A percentile compares a stretch with the other conserved stretches of the same genome.
phyloP scores from a whole-genome alignment of 2,888 invertebrate genomes.

The Heliconius hortense region DNA sequence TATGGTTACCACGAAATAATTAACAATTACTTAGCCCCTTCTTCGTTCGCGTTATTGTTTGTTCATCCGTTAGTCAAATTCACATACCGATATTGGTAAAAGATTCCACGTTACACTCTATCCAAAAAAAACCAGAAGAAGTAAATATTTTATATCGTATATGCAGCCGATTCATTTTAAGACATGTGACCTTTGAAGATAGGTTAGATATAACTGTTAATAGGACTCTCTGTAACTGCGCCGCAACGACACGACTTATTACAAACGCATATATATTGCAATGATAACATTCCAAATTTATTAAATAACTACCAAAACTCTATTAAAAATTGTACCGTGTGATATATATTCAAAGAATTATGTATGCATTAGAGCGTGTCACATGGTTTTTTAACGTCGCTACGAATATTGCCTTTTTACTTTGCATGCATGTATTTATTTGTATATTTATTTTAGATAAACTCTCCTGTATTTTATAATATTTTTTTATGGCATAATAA shows the following conservation, averaged over 20 bases:
- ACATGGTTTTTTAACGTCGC: slow-evolving; percentile 13
- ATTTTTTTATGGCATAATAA: background rate
- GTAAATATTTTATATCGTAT: background rate
- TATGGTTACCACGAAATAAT: no score
- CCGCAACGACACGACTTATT: background rate
- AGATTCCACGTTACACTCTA: background rate
- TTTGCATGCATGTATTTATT: background rate
- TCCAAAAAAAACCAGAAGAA: background rate
- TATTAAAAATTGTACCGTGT: slow-evolving; percentile 17
- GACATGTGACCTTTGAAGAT: background rate
- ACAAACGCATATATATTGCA: background rate
- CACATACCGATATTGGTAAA: background rate
- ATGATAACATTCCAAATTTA: background rate
- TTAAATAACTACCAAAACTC: slow-evolving; percentile 16
- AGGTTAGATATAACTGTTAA: background rate
- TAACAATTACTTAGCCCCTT: background rate
- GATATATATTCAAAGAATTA: slow-evolving; percentile 28
- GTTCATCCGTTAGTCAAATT: background rate
- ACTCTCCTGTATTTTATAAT: background rate
- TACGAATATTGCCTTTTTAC: slow-evolving; percentile 21
- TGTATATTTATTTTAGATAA: background rate
- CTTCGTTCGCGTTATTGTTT: background rate
- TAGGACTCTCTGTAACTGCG: background rate
- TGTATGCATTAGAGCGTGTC: slow-evolving; percentile 26
- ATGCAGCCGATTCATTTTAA: background rate